Percentiles rank a stretch among this genome's conserved stretches.
These are phyloP conservation scores for Ondatra zibethicus DNA, from an alignment of 2,113 vertebrate genomes.

Conservation along the genomic window DNA sequence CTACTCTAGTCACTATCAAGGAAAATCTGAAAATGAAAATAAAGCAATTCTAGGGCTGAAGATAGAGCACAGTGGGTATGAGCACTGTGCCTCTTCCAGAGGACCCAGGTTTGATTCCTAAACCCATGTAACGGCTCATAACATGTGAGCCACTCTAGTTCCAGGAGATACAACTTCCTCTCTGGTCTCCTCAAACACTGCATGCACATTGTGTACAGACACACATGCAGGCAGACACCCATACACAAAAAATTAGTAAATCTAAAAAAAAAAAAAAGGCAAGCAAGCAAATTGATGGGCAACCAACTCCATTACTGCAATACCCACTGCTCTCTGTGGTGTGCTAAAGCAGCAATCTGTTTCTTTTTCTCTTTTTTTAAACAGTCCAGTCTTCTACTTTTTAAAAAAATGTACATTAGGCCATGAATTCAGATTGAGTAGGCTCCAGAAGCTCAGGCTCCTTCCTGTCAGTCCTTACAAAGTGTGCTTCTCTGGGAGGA, in stretches of 20 bases:
- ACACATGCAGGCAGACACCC: background rate
- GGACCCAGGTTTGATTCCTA: background rate
- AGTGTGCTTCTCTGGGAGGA: background rate
- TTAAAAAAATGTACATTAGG: background rate
- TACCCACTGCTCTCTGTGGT: background rate
- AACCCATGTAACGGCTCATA: background rate
- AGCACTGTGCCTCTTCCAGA: background rate
- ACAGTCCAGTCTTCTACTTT: background rate
- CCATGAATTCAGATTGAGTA: background rate
- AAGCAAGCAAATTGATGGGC: background rate
- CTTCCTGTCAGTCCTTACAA: background rate
- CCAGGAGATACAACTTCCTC: background rate
- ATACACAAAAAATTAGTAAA: background rate
- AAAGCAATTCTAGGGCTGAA: background rate
- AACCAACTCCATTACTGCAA: background rate
- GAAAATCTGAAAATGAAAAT: constrained; percentile 4
- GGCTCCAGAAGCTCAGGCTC: background rate
- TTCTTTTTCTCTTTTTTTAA: background rate
- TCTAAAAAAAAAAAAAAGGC: background rate
- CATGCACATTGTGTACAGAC: background rate
- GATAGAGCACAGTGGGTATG: background rate
- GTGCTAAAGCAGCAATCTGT: background rate
- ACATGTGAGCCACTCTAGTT: background rate
- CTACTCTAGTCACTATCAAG: background rate
- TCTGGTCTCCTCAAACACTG: background rate